Percentiles rank a stretch among this genome's conserved stretches.
Evolutionary conservation across 2,888 invertebrate species (phyloP).

Genomic region (Parapristionchus giblindavisi): DNA sequence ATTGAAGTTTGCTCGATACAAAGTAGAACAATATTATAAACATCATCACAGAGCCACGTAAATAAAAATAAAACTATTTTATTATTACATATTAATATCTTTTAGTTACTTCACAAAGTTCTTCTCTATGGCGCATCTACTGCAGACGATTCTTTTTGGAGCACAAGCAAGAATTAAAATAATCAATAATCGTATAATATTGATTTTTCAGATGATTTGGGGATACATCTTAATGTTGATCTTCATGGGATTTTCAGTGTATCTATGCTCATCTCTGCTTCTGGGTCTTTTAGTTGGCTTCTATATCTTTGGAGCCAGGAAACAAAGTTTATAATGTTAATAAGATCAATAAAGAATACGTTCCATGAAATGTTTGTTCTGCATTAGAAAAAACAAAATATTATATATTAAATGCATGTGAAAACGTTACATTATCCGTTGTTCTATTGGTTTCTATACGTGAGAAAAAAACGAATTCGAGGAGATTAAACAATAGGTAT

Average conservation of each 20-base stretch:
- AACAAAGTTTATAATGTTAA: background rate
- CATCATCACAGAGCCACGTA: background rate
- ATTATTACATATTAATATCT: slow-evolving; percentile 24
- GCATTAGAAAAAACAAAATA: too few relatives aligned
- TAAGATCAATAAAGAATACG: background rate
- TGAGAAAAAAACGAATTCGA: too few relatives aligned
- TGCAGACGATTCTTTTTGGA: background rate
- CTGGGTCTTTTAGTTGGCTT: slow-evolving; percentile 57
- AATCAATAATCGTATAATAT: background rate
- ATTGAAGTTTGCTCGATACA: slow-evolving; percentile 57
- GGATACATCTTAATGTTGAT: slow-evolving; percentile 65
- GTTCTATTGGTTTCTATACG: too few relatives aligned
- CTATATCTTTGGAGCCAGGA: slow-evolving; percentile 57
- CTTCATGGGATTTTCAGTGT: slow-evolving; percentile 68
- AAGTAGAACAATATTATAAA: slow-evolving; percentile 6
- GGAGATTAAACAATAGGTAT: too few relatives aligned
- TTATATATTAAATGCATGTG: too few relatives aligned
- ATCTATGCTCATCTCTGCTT: slow-evolving; percentile 60
- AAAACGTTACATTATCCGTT: too few relatives aligned
- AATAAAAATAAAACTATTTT: background rate
- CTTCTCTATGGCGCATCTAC: background rate
- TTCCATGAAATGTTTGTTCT: background rate
- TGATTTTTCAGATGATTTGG: slow-evolving; percentile 41
- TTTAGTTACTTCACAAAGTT: background rate
- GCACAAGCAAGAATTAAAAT: background rate